Evolutionary conservation across 2,888 invertebrate species (phyloP).

Genomic region (Argynnis bischoffii): DNA sequence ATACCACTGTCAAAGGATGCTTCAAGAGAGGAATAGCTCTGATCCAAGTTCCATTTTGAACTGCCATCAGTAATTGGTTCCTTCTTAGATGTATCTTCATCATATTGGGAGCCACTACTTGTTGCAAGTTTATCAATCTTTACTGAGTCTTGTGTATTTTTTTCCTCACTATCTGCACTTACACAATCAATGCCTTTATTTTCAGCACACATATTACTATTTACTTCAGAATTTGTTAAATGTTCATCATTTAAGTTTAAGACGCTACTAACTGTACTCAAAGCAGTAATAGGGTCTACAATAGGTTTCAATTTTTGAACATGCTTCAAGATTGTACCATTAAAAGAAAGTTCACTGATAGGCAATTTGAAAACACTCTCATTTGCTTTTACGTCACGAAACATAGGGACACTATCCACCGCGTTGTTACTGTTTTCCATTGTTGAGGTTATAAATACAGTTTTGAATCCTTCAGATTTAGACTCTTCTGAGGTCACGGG

Average conservation of each 20-base stretch:
- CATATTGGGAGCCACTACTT: slow-evolving; percentile 65
- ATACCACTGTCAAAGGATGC: slow-evolving; percentile 77
- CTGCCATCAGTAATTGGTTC: slow-evolving; percentile 49
- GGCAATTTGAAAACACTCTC: slow-evolving; percentile 75
- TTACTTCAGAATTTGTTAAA: slow-evolving; percentile 32
- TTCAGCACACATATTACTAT: slow-evolving; percentile 17
- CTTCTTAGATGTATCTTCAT: slow-evolving; percentile 53
- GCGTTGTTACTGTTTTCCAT: slow-evolving; percentile 82
- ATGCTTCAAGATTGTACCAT: slow-evolving; percentile 73
- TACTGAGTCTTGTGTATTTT: slow-evolving; percentile 44
- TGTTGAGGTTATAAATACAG: slow-evolving; percentile 73
- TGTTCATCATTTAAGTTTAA: slow-evolving; percentile 53
- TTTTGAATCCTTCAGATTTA: slow-evolving; percentile 59
- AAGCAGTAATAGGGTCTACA: slow-evolving; percentile 69
- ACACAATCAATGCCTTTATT: slow-evolving; percentile 22
- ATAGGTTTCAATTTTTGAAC: slow-evolving; percentile 74
- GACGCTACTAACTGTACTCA: slow-evolving; percentile 56
- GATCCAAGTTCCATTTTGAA: slow-evolving; percentile 68
- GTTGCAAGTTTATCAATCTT: slow-evolving; percentile 57
- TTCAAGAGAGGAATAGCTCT: slow-evolving; percentile 71
- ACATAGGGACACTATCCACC: slow-evolving; percentile 72
- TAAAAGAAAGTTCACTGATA: slow-evolving; percentile 73
- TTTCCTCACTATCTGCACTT: slow-evolving; percentile 43
- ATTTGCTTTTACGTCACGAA: slow-evolving; percentile 60
- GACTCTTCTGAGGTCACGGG: slow-evolving; percentile 69